Evolutionary conservation across 2,888 invertebrate genomes (phyloP), one percentile per base, ranked within the genome.

Genomic region (Amblyteles armatorius): DNA sequence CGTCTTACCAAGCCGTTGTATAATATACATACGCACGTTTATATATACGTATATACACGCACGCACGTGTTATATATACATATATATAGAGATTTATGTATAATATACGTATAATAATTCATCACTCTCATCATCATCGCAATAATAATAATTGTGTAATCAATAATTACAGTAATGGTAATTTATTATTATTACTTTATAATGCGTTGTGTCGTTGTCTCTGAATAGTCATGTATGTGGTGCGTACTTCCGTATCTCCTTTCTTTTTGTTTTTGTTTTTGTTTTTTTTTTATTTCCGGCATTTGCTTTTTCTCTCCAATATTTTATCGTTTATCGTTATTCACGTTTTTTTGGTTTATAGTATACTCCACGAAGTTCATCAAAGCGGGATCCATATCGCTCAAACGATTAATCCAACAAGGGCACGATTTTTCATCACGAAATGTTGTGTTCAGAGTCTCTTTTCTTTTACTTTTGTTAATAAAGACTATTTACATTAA

Each of bases 131-230:
- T 85, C 83, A 86, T 87, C 76, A 69, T 82, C 81, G 84, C 84
- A 87, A 83, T 87, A 85, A 85, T 84, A 78, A 77, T n/a, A 74
- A 65, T 60, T 78, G 83, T 77, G 68, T 76, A 86, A 86, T 88
- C 84, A 74, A 83, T 87, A 72, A 85, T 83, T 79, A 77, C 69
- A 69, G 81, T 84, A 82, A 84, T 84, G 78, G 52, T 84, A 82
- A 85, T 86, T 89, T 90, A 90, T 91, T 89, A 90, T 91, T 91
- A 92, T 93, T 93, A 93, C 91, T 92, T 93, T 91, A 91, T 93
- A 93, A 93, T 93, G 93, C 93, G 92, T 91, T 94, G 93, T 94
- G 93, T 94, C 93, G 93, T 94, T 94, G 93, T 94, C 92, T 93
- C 91, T 92, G 93, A 94, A 93, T 93, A 93, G 91, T 93, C 92